Percentiles rank a stretch among this genome's conserved stretches.
phyloP scores from a whole-genome alignment of 2,888 invertebrate species.

The Dastarcus helophoroides region DNA sequence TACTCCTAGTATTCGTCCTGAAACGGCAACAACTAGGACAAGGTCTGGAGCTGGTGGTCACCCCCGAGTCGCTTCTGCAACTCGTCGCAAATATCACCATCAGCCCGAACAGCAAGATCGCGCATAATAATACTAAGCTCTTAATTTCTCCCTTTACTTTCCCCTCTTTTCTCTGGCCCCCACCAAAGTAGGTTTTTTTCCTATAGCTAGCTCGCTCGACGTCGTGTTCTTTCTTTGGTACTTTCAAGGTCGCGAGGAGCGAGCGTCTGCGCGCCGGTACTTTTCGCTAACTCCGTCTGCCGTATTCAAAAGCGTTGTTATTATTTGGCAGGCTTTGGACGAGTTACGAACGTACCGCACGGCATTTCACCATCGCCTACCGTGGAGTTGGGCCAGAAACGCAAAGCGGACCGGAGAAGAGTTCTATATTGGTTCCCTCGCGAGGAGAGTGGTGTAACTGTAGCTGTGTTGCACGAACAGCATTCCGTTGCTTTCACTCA shows the following conservation, averaged over 20 bases:
- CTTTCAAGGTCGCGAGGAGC: slow-evolving; percentile 36
- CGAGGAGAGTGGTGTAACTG: slow-evolving; percentile 20
- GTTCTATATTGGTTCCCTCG: slow-evolving; percentile 28
- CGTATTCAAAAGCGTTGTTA: too few species aligned
- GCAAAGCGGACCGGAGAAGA: too few species aligned
- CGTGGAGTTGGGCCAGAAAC: slow-evolving; percentile 24
- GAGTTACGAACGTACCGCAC: too few species aligned
- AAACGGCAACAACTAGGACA: too few species aligned
- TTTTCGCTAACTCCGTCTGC: slow-evolving; percentile 8
- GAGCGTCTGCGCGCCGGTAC: slow-evolving; percentile 20
- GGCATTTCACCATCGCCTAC: neutral
- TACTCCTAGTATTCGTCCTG: slow-evolving; percentile 9
- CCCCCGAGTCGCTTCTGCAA: slow-evolving; percentile 21
- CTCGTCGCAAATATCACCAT: slow-evolving; percentile 29
- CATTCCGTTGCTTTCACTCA: slow-evolving; percentile 37
- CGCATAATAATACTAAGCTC: slow-evolving; percentile 35
- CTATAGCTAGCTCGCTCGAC: slow-evolving; percentile 34
- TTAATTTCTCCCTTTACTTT: slow-evolving; percentile 41
- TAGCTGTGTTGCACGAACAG: slow-evolving; percentile 13
- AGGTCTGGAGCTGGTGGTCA: slow-evolving; percentile 17
- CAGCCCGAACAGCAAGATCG: slow-evolving; percentile 31
- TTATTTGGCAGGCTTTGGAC: too few species aligned
- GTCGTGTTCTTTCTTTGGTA: slow-evolving; percentile 33
- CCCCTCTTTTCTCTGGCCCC: slow-evolving; percentile 37
- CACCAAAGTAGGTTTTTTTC: slow-evolving; percentile 32